Evolutionary conservation across 2,113 vertebrate genomes (phyloP), one percentile per base, ranked within the genome.

Genomic region (Willisornis vidua): DNA sequence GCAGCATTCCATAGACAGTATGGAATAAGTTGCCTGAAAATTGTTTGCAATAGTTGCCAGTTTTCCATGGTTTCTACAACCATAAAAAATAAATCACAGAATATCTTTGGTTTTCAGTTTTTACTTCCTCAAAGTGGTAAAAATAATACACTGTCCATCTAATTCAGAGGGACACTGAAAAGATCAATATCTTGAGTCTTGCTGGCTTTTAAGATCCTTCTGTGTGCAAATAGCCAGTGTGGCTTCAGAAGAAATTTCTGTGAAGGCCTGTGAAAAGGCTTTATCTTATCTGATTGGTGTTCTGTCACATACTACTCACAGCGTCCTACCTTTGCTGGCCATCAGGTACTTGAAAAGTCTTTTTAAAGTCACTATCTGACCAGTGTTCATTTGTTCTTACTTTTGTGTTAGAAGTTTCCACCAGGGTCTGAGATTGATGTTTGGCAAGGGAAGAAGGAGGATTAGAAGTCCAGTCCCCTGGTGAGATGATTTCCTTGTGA

Each of bases 281-380:
- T 82, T 48, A 5, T 29, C 25, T 72, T 37, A 17, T 24, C 12
- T 58, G 39, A 20, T 15, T 23, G 5, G n/a, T 10, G 8, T 5
- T 90, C 48, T 35, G 0, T 14, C 17, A 2, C 7, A 3, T 52
- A 16, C 20, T 33, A 7, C 23, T 8, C 3, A 1, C 12, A 35
- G 8, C 52, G 11, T 29, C 5, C 31, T 41, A 17, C 18, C 26
- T 93, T 71, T 78, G 6, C 15, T 78, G 77, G 8, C 19, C 43
- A 35, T 18, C 17, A 24, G 23, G 7, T 46, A 29, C 4, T n/a
- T 39, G 6, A 19, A 46, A 28, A 23, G 9, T 7, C 26, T 39
- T 58, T 80, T 41, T 35, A 2, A 20, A 77, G 2, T 49, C 7
- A 7, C 26, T 85, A 8, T 33, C 52, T 85, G 39, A 10, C 5